Evolutionary conservation across 2,797 vertebrate species (phyloP), one percentile per base, ranked within the genome.

Genomic region (Capromys pilorides): DNA sequence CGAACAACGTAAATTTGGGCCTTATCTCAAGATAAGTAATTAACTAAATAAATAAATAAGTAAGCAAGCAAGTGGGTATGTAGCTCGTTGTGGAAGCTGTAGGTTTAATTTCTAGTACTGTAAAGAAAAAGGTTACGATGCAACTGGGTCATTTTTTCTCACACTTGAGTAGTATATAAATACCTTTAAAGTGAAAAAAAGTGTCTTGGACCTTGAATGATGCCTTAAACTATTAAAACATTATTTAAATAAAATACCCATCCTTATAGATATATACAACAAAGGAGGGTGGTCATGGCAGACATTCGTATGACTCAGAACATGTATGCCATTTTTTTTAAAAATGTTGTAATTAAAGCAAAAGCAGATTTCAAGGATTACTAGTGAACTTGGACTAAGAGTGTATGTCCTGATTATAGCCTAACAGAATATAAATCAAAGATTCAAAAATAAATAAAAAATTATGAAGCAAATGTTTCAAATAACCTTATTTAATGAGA

Each of bases 401-500:
- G 24, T 71, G 12, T 39, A 57, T 49, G 14, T 86, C 33, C n/a
- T 61, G 41, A 26, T 69, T 91, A 28, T 39, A 36, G 49, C 31
- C 36, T 95, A 84, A 84, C 19, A 84, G 59, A 85, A 91, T 1
- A 94, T 57, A 93, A 84, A 66, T 12, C 39, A 24, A 75, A 96
- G 85, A 92, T 51, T 80, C 45, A 45, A 45, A 45, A 45, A 45
- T 45, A 45, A 45, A 45, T 45, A 45, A 54, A 89, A 93, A 87
- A 90, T 14, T 36, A 75, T 91, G 87, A 94, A 95, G 75, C 18
- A 13, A 83, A 36, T 21, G 16, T 45, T 94, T 94, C 59, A 90
- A 85, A 82, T 94, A 86, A 91, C 36, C 84, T 92, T 91, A 86
- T 89, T 90, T 96, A 94, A 83, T 54, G 54, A 94, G 79, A 92